Conservation (phyloP, 92 coral and sea anemone species). For the Zoanthus sociatus region DNA sequence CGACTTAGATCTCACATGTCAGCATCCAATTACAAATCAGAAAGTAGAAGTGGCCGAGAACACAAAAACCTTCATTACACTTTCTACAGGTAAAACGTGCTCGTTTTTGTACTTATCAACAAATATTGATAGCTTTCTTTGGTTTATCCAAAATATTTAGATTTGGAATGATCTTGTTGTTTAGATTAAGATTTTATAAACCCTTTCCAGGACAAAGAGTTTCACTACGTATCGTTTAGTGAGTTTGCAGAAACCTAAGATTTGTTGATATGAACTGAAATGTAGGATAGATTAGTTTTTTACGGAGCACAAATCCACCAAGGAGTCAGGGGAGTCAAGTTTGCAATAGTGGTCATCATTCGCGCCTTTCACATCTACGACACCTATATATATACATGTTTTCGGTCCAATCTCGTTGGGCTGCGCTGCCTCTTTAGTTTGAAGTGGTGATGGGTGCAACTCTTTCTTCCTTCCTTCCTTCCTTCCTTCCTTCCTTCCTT, state of each 20-base stretch:
- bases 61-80: background rate
- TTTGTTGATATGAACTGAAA: too few species aligned
- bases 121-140: background rate
- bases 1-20: constrained; percentile 31
- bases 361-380: too few species aligned
- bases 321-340: too few species aligned
- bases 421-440: too few species aligned
- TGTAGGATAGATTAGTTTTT: too few species aligned
- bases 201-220: background rate
- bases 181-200: background rate
- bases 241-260: background rate
- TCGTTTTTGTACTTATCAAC: background rate
- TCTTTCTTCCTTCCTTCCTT: background rate
- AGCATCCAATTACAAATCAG: constrained; percentile 14
- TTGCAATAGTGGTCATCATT: too few species aligned
- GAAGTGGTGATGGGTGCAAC: too few species aligned
- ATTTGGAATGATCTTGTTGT: background rate
- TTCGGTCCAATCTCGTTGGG: too few species aligned
- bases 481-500: constrained; percentile 29
- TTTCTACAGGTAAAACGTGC: constrained; percentile 4
- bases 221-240: background rate
- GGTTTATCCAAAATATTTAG: background rate
- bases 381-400: too few species aligned
- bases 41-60: background rate
- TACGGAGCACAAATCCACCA: too few species aligned